These are phyloP conservation scores for Umimayanthus chanpuru DNA, from an alignment of 92 coral and sea anemone species.

Conservation along the genomic window DNA sequence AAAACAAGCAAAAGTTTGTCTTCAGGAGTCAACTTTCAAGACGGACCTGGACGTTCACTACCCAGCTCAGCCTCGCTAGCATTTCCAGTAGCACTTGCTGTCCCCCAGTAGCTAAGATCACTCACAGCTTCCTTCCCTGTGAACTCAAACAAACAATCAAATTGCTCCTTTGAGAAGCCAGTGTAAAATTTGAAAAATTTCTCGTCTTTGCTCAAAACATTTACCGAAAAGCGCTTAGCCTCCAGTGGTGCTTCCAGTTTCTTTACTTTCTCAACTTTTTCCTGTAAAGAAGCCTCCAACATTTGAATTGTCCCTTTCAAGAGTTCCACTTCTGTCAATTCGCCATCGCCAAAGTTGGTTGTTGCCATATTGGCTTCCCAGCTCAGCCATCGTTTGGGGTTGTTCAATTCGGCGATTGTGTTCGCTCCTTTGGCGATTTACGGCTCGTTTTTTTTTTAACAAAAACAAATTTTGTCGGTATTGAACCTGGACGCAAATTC, in stretches of 20 bases:
- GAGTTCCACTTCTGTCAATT: neutral
- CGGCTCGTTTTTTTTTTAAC: slow-evolving; percentile 13
- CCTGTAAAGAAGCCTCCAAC: slow-evolving; percentile 36
- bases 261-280: slow-evolving; percentile 20
- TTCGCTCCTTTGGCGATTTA: slow-evolving; percentile 25
- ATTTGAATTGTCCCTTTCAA: slow-evolving; percentile 2
- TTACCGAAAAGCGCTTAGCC: slow-evolving; percentile 51
- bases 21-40: slow-evolving; percentile 36
- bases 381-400: neutral
- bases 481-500: slow-evolving; percentile 7
- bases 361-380: neutral
- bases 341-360: neutral
- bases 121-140: slow-evolving; percentile 45
- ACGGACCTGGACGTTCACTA: slow-evolving; percentile 42
- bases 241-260: slow-evolving; percentile 40
- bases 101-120: slow-evolving; percentile 38
- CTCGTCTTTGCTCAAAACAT: slow-evolving; percentile 35
- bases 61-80: slow-evolving; percentile 27
- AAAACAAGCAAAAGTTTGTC: slow-evolving; percentile 55
- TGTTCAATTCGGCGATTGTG: no score
- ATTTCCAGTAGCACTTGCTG: slow-evolving; percentile 39
- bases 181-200: slow-evolving; percentile 58
- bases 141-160: slow-evolving; percentile 38
- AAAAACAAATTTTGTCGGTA: slow-evolving; percentile 37
- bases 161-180: slow-evolving; percentile 52